Evolutionary conservation across 1,140 invertebrate species (phyloP).

Genomic region (Andricus grossulariae): DNA sequence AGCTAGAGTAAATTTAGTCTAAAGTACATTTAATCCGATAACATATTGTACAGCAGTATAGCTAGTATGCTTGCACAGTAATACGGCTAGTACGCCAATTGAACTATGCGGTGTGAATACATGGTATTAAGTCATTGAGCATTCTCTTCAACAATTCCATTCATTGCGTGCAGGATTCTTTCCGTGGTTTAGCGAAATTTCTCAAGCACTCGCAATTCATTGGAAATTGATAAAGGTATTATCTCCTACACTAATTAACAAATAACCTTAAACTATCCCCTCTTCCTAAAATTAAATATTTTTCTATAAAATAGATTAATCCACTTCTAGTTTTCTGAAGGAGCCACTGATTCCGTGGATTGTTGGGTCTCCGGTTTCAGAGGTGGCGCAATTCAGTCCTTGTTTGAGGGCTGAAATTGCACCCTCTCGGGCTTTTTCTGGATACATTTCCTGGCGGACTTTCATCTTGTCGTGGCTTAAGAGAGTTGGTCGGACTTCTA

Average conservation of each 20-base stretch:
- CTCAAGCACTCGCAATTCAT: no score
- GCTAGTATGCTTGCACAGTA: no score
- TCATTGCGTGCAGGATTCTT: no score
- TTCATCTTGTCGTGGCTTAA: slow-evolving; percentile 80
- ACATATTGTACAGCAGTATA: background rate
- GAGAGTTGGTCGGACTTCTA: slow-evolving; percentile 76
- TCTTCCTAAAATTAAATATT: background rate
- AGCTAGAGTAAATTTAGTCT: background rate
- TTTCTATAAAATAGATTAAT: slow-evolving; percentile 71
- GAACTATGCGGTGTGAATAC: background rate
- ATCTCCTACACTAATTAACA: background rate
- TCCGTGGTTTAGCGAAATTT: no score
- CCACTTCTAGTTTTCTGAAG: slow-evolving; percentile 87
- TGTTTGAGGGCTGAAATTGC: slow-evolving; percentile 82
- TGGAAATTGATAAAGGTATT: no score
- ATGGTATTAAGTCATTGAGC: background rate
- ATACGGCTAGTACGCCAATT: background rate
- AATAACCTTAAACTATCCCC: background rate
- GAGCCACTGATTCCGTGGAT: slow-evolving; percentile 83
- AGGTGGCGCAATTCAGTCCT: slow-evolving; percentile 75
- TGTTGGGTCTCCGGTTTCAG: slow-evolving; percentile 77
- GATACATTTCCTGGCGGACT: slow-evolving; percentile 80
- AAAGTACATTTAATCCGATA: slow-evolving; percentile 17
- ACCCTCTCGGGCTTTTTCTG: slow-evolving; percentile 82
- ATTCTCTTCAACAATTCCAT: no score